phyloP scores from a whole-genome alignment of 2,797 vertebrate genomes.

The Anguilla obscura region DNA sequence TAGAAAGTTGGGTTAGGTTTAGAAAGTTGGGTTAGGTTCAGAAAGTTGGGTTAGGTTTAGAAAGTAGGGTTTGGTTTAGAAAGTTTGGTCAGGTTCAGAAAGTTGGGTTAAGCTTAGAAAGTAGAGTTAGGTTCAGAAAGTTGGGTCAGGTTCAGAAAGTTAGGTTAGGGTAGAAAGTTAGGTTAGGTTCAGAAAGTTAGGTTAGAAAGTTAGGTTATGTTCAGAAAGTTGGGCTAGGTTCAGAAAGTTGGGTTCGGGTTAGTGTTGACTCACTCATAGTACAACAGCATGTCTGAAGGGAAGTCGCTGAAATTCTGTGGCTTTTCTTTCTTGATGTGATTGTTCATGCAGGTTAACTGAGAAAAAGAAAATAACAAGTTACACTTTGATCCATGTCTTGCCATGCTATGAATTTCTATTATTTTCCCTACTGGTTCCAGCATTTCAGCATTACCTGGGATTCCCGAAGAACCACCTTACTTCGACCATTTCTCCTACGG shows the following conservation, averaged over 20 bases:
- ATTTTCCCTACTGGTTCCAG: conserved; percentile 30
- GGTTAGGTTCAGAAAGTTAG: too few species aligned
- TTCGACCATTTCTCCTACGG: conserved; percentile 42
- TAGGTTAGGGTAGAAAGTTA: too few species aligned
- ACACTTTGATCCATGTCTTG: conserved; percentile 47
- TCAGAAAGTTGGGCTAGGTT: background rate
- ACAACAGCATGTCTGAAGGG: conserved; percentile 69
- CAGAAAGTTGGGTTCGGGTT: background rate
- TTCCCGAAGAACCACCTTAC: conserved; percentile 61
- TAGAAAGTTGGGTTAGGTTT: background rate
- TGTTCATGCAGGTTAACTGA: conserved; percentile 76
- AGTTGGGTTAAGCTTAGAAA: too few species aligned
- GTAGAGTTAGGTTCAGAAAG: background rate
- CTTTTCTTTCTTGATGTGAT: conserved; percentile 52
- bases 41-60: background rate
- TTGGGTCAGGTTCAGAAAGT: too few species aligned
- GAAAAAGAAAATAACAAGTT: conserved; percentile 40
- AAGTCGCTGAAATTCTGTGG: conserved; percentile 53
- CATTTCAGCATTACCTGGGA: conserved; percentile 62
- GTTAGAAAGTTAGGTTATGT: too few species aligned
- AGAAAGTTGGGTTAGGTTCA: too few species aligned
- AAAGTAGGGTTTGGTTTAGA: background rate
- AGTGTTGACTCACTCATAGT: conserved; percentile 68
- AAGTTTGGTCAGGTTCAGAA: too few species aligned
- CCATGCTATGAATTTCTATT: conserved; percentile 39